Base-by-base conservation (phyloP, 1,140 invertebrate species). In the Pseudachorutes palmiensis region DNA sequence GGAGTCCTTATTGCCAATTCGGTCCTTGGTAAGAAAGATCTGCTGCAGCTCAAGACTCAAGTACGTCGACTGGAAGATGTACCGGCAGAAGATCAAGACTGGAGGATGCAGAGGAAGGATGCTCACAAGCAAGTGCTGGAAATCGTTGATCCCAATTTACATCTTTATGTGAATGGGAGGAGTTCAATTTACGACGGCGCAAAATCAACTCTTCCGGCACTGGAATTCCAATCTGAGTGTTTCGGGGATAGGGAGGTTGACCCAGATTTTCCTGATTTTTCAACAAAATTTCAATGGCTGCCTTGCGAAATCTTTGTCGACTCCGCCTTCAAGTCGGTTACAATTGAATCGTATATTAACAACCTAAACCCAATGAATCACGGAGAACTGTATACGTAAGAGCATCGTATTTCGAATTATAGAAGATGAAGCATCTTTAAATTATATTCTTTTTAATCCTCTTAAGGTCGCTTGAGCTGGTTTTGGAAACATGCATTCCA, bases 261-360 rank as follows among this genome's bases (percentile, higher is more conserved):
- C n/a, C n/a, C n/a, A n/a, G n/a, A n/a, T n/a, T n/a, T n/a, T n/a
- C n/a, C n/a, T n/a, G n/a, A n/a, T n/a, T n/a, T n/a, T n/a, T 45
- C 36, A 45, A 45, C 9, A 45, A 45, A 9, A 45, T 45, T 45
- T 45, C 19, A 9, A 12, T 45, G 36, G 36, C 36, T 45, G 9
- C 36, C 36, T 45, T 9, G 9, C 9, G 36, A 45, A 19, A 12
- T 45, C 36, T 12, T 12, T 12, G 36, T 45, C 9, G 36, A 45
- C 36, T 79, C 74, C 89, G 83, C 9, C 90, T 89, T 63, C 92
- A 80, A 68, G 88, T n/a, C n/a, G n/a, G 83, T 33, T 87, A 84
- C 5, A 90, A 80, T 48, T 86, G 85, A 57, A 82, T 82, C 68
- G 94, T 85, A 72, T 85, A 84, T 78, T 94, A 93, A 28, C 84